These are phyloP conservation scores for Pentamera pediparva DNA, from an alignment of 53 echinoderm and acorn worm species.

Conservation along the genomic window DNA sequence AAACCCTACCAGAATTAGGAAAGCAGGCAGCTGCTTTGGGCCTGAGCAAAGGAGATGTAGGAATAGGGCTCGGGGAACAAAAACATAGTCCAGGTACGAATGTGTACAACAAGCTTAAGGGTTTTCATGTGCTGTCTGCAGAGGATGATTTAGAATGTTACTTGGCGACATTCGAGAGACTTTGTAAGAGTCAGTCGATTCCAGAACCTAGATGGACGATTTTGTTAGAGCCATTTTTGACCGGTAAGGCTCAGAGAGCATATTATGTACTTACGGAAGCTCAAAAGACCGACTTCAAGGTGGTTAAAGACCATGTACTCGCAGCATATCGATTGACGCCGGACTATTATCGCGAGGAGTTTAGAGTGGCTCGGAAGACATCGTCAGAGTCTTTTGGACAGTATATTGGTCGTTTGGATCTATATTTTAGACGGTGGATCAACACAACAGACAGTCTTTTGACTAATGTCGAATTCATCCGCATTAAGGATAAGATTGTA, in stretches of 20 bases:
- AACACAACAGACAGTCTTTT: neutral
- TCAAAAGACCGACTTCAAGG: neutral
- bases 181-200: neutral
- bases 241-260: conserved; percentile 36
- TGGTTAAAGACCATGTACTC: neutral
- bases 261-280: conserved; percentile 35
- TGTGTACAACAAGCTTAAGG: neutral
- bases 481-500: neutral
- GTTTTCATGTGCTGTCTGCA: neutral
- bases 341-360: neutral
- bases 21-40: neutral
- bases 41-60: too few relatives aligned
- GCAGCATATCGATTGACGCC: neutral
- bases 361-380: neutral
- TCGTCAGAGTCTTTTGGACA: neutral
- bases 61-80: too few relatives aligned
- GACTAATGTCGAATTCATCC: neutral
- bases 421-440: neutral
- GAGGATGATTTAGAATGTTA: conserved; percentile 12
- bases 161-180: neutral
- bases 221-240: neutral
- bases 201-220: neutral
- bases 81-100: neutral
- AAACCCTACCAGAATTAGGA: neutral
- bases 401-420: neutral